Percentiles rank a stretch among this genome's conserved stretches.
phyloP scores from a whole-genome alignment of 2,797 vertebrate species.

The Dryobates pubescens region DNA sequence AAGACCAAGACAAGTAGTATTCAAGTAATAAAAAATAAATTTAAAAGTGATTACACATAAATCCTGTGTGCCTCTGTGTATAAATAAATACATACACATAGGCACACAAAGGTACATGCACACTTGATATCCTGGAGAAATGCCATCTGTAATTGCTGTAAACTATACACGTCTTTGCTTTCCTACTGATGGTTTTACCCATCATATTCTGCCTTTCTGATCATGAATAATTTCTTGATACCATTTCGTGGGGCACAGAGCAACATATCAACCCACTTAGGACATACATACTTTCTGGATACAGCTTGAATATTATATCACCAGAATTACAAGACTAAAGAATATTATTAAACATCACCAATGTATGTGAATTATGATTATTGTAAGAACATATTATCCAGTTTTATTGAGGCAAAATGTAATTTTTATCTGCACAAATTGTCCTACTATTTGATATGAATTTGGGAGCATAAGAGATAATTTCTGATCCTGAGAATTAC shows the following conservation, averaged over 20 bases:
- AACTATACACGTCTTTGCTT: slow-evolving; percentile 30
- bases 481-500: background rate
- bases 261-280: slow-evolving; percentile 16
- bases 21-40: background rate
- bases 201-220: slow-evolving; percentile 53
- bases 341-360: background rate
- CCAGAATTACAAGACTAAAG: background rate
- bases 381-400: background rate
- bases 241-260: slow-evolving; percentile 35
- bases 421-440: background rate
- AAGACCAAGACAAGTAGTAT: background rate
- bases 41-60: background rate
- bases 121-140: background rate
- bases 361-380: background rate
- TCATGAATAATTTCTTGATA: slow-evolving; percentile 33
- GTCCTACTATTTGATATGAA: background rate
- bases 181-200: slow-evolving; percentile 31
- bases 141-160: slow-evolving; percentile 12
- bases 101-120: background rate
- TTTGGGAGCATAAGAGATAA: background rate
- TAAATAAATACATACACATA: background rate
- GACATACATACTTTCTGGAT: background rate
- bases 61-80: background rate
- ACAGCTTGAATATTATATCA: background rate
- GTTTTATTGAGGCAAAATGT: background rate